Evolutionary conservation across 2,888 invertebrate species (phyloP), one percentile per base, ranked within the genome.

Genomic region (Dicyrtoma fusca): DNA sequence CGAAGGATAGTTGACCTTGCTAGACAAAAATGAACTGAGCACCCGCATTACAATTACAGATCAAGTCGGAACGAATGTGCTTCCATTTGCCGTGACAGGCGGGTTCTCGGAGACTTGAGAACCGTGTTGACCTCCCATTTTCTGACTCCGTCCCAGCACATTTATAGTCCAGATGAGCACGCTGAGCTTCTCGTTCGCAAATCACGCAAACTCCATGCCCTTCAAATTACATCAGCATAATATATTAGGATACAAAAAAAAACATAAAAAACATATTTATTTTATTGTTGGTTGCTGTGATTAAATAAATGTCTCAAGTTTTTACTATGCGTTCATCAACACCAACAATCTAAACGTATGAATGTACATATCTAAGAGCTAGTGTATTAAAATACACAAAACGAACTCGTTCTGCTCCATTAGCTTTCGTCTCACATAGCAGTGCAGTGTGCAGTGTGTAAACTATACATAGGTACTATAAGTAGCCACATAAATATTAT

Each of bases 71-170:
- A 19, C 69, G 59, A 59, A 78, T 55, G 23, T 21, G 42, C 3
- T 53, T 64, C 55, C 55, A 55, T 55, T 53, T 76, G 74, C 79
- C 79, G 47, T 78, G 78, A 66, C 79, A 79, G n/a, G 75, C 69
- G 25, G 79, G 78, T 59, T 79, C 78, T 53, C 76, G 71, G 23
- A 79, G 74, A 74, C 78, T 78, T n/a, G 78, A 77, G 63, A 79
- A 79, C 19, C 79, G 72, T 26, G 74, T 76, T 11, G 76, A 69
- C n/a, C 66, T 47, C 65, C 76, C 78, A 42, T 72, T 71, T 14
- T 72, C 70, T 19, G 73, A 63, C 45, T 76, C 78, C 17, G 77
- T 74, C 10, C 79, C 79, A 55, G 75, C 65, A 57, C 79, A 79
- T 65, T 73, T 73, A 71, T 75, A 79, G 26, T 74, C 75, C 17